Base-by-base conservation (phyloP, 2,888 invertebrate genomes). In the Willowsia nigromaculata region DNA sequence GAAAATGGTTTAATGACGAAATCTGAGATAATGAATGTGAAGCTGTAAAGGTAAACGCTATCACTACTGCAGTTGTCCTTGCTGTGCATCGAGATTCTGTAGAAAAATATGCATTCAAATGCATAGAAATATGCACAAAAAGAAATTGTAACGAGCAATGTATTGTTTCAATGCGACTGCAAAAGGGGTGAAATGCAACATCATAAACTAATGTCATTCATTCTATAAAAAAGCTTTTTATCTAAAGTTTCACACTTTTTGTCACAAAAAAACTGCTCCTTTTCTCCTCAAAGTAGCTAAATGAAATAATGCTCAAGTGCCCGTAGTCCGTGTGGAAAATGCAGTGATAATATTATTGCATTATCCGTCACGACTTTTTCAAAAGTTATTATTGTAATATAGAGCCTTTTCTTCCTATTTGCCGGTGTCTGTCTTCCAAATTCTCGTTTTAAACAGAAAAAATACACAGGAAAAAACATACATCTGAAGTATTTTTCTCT, bases 271-370 rank as follows among this genome's bases (percentile, higher is more conserved):
- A 68, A 30, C 27, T 18, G 33, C 47, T 65, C 33, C 40, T 59
- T 59, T 59, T 11, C n/a, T 7, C 11, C 47, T 43, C 27, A 78
- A 78, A 85, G 33, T 78, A 78, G 78, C 78, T 78, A 85, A 85
- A 78, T 85, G 78, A 85, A 85, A 78, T 85, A 78, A 74, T 85
- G 53, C 74, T 56, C 30, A 71, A 84, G 13, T n/a, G 40, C 40
- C 40, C 4, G 9, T 76, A 62, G 86, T 65, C 85, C 85, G 40
- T 62, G 62, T 65, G 65, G 78, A 78, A 68, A 40, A 86, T 86
- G 80, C 68, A 68, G 86, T 68, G 80, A 86, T 86, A 80, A 78
- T 68, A 86, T 86, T 86, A 80, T 86, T 80, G 86, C 68, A 86
- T 86, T 80, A 80, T 85, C 78, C 78, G 78, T 62, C 80, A 80